Evolutionary conservation across 2,113 vertebrate species (phyloP).

Genomic region (Phocoena sinus): DNA sequence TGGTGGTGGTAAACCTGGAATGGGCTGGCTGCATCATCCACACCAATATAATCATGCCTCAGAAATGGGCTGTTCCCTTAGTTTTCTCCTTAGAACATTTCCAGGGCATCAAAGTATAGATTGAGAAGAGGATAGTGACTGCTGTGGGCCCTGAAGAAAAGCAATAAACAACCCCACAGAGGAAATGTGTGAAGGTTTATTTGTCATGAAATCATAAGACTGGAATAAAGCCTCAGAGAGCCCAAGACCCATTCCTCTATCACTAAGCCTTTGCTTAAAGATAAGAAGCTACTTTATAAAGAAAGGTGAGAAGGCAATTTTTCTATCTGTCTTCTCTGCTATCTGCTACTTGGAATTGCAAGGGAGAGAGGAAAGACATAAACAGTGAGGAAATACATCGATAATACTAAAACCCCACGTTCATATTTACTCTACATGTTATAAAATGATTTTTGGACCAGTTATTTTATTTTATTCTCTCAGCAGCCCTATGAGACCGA

Average conservation of each 20-base stretch:
- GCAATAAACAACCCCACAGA: background rate
- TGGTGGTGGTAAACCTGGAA: background rate
- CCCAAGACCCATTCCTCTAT: background rate
- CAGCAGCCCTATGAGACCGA: background rate
- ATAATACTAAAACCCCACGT: background rate
- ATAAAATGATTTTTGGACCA: background rate
- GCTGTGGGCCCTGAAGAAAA: background rate
- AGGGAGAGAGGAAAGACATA: background rate
- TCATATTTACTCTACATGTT: background rate
- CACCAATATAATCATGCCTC: background rate
- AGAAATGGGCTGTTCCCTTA: background rate
- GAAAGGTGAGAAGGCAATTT: constrained; percentile 7
- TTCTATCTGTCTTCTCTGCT: background rate
- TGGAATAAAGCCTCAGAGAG: constrained; percentile 16
- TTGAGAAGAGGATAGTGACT: background rate
- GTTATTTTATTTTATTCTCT: background rate
- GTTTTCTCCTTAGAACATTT: background rate
- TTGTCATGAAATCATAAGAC: constrained; percentile 24
- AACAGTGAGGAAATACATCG: background rate
- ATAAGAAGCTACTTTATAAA: constrained; percentile 36
- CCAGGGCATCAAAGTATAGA: background rate
- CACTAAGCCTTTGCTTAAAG: background rate
- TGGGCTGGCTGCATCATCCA: background rate
- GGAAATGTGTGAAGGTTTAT: constrained; percentile 24
- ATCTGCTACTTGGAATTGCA: constrained; percentile 12